phyloP scores from a whole-genome alignment of 2,888 invertebrate genomes.

The Vesta saturnalis region DNA sequence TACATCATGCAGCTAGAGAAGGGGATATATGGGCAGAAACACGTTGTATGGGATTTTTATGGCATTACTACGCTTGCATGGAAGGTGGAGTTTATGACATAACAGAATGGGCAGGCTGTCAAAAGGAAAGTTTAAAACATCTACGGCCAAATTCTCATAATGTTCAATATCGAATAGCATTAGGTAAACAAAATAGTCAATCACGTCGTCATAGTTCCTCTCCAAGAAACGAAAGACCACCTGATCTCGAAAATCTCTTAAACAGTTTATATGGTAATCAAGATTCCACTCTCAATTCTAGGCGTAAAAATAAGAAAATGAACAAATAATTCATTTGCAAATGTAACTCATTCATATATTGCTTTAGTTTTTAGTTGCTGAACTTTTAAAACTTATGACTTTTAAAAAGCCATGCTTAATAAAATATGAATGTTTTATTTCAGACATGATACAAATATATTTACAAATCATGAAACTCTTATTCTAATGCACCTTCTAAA shows the following conservation, averaged over 20 bases:
- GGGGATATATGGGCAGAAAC: constrained; percentile 98
- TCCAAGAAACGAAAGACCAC: constrained; percentile 71
- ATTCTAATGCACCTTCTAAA: constrained; percentile 82
- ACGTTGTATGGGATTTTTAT: constrained; percentile 82
- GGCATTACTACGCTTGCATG: constrained; percentile 97
- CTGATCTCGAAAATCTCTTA: constrained; percentile 83
- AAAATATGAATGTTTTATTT: neutral
- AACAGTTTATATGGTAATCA: constrained; percentile 81
- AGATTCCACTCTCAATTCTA: constrained; percentile 53
- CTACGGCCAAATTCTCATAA: constrained; percentile 91
- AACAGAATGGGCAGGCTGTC: constrained; percentile 97
- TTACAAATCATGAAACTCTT: constrained; percentile 3
- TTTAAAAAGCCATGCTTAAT: constrained; percentile 12
- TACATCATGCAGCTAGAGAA: constrained; percentile 90
- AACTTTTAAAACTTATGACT: constrained; percentile 17
- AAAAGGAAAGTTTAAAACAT: constrained; percentile 81
- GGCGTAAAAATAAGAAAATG: constrained; percentile 54
- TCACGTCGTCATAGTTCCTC: constrained; percentile 43
- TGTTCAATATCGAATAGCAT: constrained; percentile 88
- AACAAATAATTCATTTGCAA: constrained; percentile 47
- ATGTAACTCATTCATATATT: neutral
- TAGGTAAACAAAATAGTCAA: constrained; percentile 70
- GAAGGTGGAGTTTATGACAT: constrained; percentile 96
- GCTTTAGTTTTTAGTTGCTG: neutral
- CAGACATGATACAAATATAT: constrained; percentile 11